Percentiles rank a stretch among this genome's conserved stretches.
phyloP scores from a whole-genome alignment of 2,797 vertebrate species.

The Melanotaenia boesemani region DNA sequence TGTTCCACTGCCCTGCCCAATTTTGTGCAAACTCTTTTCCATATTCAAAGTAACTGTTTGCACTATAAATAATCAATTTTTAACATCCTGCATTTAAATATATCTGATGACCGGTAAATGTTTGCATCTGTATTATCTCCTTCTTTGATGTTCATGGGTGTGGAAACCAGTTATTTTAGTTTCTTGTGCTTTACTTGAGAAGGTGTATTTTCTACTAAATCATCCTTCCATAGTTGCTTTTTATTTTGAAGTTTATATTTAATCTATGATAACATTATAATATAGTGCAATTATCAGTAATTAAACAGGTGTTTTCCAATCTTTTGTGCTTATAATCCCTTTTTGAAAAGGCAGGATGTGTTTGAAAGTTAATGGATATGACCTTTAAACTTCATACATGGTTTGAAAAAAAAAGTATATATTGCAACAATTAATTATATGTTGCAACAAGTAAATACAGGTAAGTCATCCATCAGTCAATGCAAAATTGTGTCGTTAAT shows the following conservation, averaged over 20 bases:
- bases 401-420: neutral
- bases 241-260: neutral
- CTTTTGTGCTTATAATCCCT: constrained; percentile 8
- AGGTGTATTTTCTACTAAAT: neutral
- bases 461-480: neutral
- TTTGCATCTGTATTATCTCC: neutral
- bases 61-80: constrained; percentile 46
- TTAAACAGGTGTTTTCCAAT: neutral
- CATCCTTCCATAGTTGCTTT: neutral
- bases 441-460: neutral
- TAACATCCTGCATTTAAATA: constrained; percentile 25
- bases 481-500: neutral
- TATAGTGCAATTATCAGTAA: neutral
- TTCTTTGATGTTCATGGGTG: neutral
- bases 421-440: neutral
- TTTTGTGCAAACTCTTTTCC: constrained; percentile 35
- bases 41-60: constrained; percentile 56
- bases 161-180: neutral
- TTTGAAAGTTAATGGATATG: neutral
- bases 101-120: constrained; percentile 52
- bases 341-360: constrained; percentile 1
- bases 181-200: neutral
- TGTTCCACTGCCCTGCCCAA: constrained; percentile 26
- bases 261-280: neutral
- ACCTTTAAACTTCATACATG: constrained; percentile 16